Percentiles rank a stretch among this genome's conserved stretches.
phyloP scores from a whole-genome alignment of 2,888 invertebrate species.

The Masnerella sp. region DNA sequence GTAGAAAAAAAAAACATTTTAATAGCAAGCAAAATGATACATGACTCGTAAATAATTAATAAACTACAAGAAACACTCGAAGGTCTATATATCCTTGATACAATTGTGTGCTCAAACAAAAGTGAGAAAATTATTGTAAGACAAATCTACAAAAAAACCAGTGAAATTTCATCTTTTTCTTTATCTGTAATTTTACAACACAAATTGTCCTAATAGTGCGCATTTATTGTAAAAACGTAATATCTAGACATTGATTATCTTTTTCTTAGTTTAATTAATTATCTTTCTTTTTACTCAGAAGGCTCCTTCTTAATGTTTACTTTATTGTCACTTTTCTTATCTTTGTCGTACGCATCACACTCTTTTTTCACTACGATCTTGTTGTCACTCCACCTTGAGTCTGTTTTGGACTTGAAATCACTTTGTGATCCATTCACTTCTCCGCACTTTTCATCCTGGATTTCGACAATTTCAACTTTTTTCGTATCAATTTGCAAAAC shows the following conservation, averaged over 20 bases:
- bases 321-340: slow-evolving; percentile 73
- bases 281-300: slow-evolving; percentile 64
- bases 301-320: slow-evolving; percentile 66
- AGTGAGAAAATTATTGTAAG: too few species aligned
- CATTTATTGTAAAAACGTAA: slow-evolving; percentile 40
- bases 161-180: slow-evolving; percentile 10
- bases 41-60: not conserved
- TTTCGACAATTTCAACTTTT: slow-evolving; percentile 75
- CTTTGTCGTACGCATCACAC: slow-evolving; percentile 68
- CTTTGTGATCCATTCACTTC: slow-evolving; percentile 75
- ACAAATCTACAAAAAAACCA: too few species aligned
- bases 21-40: slow-evolving; percentile 17
- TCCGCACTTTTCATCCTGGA: slow-evolving; percentile 73
- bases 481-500: slow-evolving; percentile 72
- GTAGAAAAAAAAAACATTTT: slow-evolving; percentile 24
- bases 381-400: slow-evolving; percentile 75
- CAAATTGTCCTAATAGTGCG: slow-evolving; percentile 17
- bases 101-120: too few species aligned
- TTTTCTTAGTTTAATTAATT: slow-evolving; percentile 10
- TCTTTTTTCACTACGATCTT: slow-evolving; percentile 75
- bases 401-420: slow-evolving; percentile 73
- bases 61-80: slow-evolving; percentile 3
- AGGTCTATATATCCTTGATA: too few species aligned
- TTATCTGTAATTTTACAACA: slow-evolving; percentile 10
- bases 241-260: slow-evolving; percentile 41